Base-by-base conservation (phyloP, 2,888 invertebrate species). In the Lordiphosa andalusiaca region DNA sequence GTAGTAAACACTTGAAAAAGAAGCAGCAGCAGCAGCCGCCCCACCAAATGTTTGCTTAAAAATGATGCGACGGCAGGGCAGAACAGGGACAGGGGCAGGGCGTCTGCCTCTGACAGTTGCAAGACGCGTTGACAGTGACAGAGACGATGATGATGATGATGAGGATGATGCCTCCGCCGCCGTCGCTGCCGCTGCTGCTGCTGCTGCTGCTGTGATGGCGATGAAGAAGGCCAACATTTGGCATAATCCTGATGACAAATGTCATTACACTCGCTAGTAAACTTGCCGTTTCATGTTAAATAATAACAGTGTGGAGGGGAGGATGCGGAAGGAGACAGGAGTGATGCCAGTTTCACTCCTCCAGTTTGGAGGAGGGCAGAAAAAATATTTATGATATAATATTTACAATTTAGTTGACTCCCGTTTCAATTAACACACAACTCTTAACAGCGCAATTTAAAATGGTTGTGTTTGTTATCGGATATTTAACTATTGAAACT, bases 251-350 rank as follows among this genome's bases (percentile, higher is more conserved):
- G 41, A 56, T 77, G 75, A 78, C 75, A 75, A 81, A 84, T 81
- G 84, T 84, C 82, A 81, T 84, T 81, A 84, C 81, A 81, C 81
- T 62, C 77, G 68, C 81, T 62, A 67, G 46, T 59, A 49, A 57
- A 72, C 72, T 64, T 75, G 54, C 56, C 75, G 71, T 63, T 77
- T 78, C 73, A 82, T 66, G 82, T 70, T 62, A 33, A 39, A 19
- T 30, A 50, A 33, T 6, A 25, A 16, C 16, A 25, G 16, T 16
- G 16, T 16, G 16, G 16, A 16, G 16, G 16, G 16, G 16, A 2
- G 16, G 16, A n/a, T n/a, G n/a, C n/a, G n/a, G n/a, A n/a, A n/a
- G n/a, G n/a, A n/a, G n/a, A 16, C 16, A 16, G 16, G 16, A 16
- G 16, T 16, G 16, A 16, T 16, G 16, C 16, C 16, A 16, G 16